A percentile compares a stretch with the other conserved stretches of the same genome.
Conservation (phyloP, 2,113 vertebrate species). For the Tragelaphus scriptus region DNA sequence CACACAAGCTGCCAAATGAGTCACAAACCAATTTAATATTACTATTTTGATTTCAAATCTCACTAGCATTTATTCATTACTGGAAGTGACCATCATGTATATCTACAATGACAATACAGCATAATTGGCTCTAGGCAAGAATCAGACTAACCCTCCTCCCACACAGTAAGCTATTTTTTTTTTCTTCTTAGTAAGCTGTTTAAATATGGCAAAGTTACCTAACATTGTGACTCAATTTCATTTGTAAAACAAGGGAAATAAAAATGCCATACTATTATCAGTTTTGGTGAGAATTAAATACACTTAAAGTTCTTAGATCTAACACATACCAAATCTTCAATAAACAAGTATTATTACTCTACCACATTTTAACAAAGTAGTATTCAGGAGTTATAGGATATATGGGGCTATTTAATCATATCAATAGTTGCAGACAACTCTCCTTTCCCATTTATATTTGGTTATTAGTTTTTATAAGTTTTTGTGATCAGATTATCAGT, state of each 20-base stretch:
- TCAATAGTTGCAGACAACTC: neutral
- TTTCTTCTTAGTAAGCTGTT: neutral
- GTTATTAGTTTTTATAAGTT: neutral
- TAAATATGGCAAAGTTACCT: neutral
- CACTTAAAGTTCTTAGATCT: neutral
- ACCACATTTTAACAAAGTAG: neutral
- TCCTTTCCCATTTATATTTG: neutral
- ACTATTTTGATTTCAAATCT: constrained; percentile 11
- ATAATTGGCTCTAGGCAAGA: neutral
- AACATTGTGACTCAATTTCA: constrained; percentile 1
- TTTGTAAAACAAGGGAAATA: constrained; percentile 26
- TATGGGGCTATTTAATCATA: neutral
- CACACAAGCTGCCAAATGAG: neutral
- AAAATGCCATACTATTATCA: neutral
- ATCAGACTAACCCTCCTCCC: neutral
- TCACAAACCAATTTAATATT: neutral
- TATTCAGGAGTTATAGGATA: neutral
- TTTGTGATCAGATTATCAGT: constrained; percentile 1
- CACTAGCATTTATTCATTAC: neutral
- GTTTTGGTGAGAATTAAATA: neutral
- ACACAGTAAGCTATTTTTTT: neutral
- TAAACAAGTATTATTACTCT: neutral
- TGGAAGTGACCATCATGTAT: neutral
- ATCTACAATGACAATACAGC: neutral
- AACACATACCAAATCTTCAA: neutral